Conservation (phyloP, 2,888 invertebrate species). For the Rhyacophila evoluta region DNA sequence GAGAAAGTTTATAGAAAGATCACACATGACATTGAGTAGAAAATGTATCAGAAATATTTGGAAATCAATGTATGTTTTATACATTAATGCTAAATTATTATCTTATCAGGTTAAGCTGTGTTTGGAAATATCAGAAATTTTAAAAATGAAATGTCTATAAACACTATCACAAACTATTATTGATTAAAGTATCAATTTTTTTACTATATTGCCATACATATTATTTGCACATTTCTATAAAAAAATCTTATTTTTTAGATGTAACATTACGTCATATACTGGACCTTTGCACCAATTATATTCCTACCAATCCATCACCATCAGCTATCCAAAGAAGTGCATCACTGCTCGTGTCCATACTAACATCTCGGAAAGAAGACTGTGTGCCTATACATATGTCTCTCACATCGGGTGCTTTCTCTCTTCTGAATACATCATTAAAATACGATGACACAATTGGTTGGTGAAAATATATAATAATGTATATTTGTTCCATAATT, state of each 20-base stretch:
- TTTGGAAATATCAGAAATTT: too few species aligned
- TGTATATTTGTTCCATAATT: not conserved
- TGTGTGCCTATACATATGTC: slow-evolving; percentile 2
- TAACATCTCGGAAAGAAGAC: slow-evolving; percentile 25
- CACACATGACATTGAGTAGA: too few species aligned
- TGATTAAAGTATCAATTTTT: too few species aligned
- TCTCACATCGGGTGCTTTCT: slow-evolving; percentile 38
- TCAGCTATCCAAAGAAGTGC: slow-evolving; percentile 33
- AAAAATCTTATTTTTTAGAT: not conserved
- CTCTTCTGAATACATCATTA: slow-evolving; percentile 40
- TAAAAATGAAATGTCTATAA: too few species aligned
- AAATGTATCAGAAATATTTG: too few species aligned
- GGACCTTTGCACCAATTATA: slow-evolving; percentile 41
- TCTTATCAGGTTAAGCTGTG: too few species aligned
- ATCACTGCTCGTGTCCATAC: slow-evolving; percentile 25
- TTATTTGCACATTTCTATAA: too few species aligned
- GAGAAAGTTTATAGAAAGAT: too few species aligned
- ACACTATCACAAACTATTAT: too few species aligned
- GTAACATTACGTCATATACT: slow-evolving; percentile 31
- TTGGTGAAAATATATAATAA: not conserved
- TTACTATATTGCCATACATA: too few species aligned
- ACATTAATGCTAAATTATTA: too few species aligned
- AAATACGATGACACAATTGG: slow-evolving; percentile 47
- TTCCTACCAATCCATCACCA: slow-evolving; percentile 31
- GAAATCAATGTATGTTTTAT: too few species aligned